Evolutionary conservation across 2,797 vertebrate genomes (phyloP).

Genomic region (Anas bernieri): DNA sequence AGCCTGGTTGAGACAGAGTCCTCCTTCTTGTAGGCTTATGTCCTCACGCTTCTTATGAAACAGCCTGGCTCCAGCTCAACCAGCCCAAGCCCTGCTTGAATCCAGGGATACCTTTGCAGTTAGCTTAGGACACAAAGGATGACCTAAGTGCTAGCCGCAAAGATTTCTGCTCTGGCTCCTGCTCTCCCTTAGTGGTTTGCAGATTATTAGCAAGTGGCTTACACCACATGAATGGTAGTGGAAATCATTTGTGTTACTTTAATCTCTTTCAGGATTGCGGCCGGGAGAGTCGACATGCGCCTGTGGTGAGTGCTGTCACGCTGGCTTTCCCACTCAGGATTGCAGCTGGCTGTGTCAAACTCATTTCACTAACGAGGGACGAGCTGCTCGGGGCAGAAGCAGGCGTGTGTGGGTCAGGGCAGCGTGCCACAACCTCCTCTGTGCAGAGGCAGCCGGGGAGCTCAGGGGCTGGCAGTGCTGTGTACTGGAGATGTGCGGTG

Average conservation of each 20-base stretch:
- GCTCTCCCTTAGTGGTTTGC: neutral
- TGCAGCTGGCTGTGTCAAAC: fast-evolving
- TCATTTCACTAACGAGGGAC: neutral
- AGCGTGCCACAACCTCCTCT: fast-evolving
- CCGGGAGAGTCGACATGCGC: slow-evolving; percentile 63
- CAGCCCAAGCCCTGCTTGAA: neutral
- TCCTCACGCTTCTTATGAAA: neutral
- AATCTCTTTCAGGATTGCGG: slow-evolving; percentile 79
- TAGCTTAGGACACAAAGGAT: neutral
- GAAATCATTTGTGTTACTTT: neutral
- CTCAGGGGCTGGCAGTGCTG: neutral
- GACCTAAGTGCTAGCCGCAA: neutral
- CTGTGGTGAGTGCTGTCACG: slow-evolving; percentile 76
- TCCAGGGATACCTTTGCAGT: neutral
- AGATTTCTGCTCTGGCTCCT: neutral
- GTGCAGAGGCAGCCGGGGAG: neutral
- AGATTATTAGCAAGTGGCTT: neutral
- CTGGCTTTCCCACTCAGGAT: fast-evolving
- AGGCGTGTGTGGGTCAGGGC: neutral
- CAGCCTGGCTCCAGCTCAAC: neutral
- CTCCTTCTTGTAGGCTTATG: neutral
- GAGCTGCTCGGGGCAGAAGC: neutral
- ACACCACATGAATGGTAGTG: neutral
- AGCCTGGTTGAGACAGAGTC: neutral
- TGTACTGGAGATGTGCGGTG: too few relatives aligned